phyloP scores from a whole-genome alignment of 92 coral and sea anemone species.

The Umimayanthus chanpuru region DNA sequence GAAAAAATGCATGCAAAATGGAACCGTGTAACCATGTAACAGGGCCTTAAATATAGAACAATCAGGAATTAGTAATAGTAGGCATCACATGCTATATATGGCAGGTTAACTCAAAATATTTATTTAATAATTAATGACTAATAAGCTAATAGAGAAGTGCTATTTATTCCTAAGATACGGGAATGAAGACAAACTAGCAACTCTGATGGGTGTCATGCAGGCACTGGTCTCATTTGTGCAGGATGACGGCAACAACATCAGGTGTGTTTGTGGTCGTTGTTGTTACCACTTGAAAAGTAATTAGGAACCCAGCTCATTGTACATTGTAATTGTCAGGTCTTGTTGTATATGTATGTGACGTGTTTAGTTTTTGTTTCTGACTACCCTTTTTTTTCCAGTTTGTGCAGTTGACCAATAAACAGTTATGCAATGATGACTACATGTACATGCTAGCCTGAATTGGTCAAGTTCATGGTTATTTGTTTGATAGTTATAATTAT shows the following conservation, averaged over 20 bases:
- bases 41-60: not conserved
- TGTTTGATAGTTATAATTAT: too few relatives aligned
- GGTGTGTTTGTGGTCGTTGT: constrained; percentile 47
- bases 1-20: too few relatives aligned
- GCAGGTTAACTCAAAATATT: not conserved
- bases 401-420: too few relatives aligned
- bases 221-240: constrained; percentile 94
- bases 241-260: constrained; percentile 81
- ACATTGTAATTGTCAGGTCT: too few relatives aligned
- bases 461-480: too few relatives aligned
- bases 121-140: too few relatives aligned
- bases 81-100: not conserved
- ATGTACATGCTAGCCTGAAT: too few relatives aligned
- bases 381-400: too few relatives aligned
- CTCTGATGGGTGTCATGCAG: constrained; percentile 99
- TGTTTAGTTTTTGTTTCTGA: too few relatives aligned
- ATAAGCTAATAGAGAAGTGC: not conserved
- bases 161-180: constrained; percentile 68
- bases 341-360: too few relatives aligned
- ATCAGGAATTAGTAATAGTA: not conserved
- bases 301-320: not conserved
- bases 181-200: constrained; percentile 94
- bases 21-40: not conserved
- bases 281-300: not conserved
- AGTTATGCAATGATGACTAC: too few relatives aligned